Conservation (phyloP, 2,888 invertebrate genomes). For the Colostygia pectinataria region DNA sequence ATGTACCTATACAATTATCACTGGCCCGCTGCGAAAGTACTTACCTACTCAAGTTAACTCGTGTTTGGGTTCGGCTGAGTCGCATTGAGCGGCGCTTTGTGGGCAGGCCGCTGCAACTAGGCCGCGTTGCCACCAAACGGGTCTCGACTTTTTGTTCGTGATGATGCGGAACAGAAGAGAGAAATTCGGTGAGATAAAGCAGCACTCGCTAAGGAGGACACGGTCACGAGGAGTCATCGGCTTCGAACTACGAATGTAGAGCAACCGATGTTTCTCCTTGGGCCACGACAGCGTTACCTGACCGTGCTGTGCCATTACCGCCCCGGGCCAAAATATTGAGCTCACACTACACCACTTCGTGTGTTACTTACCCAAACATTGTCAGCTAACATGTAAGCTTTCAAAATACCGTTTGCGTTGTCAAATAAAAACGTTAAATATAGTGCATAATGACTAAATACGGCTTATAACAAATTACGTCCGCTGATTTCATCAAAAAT, state of each 20-base stretch:
- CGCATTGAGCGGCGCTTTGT: slow-evolving; percentile 35
- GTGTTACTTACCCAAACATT: slow-evolving; percentile 36
- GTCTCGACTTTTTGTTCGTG: slow-evolving; percentile 78
- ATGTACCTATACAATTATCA: slow-evolving; percentile 49
- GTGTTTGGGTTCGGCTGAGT: slow-evolving; percentile 44
- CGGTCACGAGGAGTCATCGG: slow-evolving; percentile 80
- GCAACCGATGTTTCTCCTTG: slow-evolving; percentile 72
- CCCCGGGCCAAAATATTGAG: slow-evolving; percentile 53
- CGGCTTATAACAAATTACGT: slow-evolving; percentile 20
- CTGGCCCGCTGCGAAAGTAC: slow-evolving; percentile 48
- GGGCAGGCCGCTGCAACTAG: slow-evolving; percentile 62
- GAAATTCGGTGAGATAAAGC: slow-evolving; percentile 79
- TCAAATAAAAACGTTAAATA: not conserved
- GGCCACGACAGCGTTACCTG: slow-evolving; percentile 60
- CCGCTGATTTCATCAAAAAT: slow-evolving; percentile 35
- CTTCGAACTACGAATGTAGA: slow-evolving; percentile 75
- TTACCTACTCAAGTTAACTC: slow-evolving; percentile 7
- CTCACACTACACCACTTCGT: slow-evolving; percentile 35
- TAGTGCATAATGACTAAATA: slow-evolving; percentile 1
- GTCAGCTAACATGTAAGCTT: slow-evolving; percentile 11
- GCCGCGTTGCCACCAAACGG: slow-evolving; percentile 74
- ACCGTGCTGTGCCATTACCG: slow-evolving; percentile 51
- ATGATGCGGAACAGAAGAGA: slow-evolving; percentile 79
- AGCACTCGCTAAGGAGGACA: slow-evolving; percentile 75
- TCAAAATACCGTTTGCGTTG: not conserved